A percentile compares a stretch with the other conserved stretches of the same genome.
phyloP scores from a whole-genome alignment of 2,113 vertebrate species.

The Monopterus albus region DNA sequence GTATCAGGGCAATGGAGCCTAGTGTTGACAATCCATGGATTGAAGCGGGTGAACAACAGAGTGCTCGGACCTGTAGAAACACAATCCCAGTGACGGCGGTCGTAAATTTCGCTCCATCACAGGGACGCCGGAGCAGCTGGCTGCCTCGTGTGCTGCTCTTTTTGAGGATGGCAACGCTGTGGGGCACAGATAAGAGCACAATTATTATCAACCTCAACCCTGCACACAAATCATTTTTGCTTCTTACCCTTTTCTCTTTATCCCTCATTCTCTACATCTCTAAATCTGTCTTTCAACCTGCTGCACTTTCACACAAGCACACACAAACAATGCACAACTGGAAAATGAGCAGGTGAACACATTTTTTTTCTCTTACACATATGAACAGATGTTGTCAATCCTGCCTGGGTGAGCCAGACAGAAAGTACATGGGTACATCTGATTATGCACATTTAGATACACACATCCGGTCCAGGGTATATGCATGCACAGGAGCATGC shows the following conservation, averaged over 20 bases:
- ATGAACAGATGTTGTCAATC: constrained; percentile 27
- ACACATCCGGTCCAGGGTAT: not conserved
- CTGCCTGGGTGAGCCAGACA: not conserved
- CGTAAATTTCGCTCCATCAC: constrained; percentile 51
- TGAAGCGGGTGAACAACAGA: constrained; percentile 39
- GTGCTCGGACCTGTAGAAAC: constrained; percentile 52
- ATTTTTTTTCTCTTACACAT: not conserved
- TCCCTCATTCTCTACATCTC: not conserved
- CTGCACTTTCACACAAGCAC: constrained; percentile 2
- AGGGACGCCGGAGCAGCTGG: constrained; percentile 11
- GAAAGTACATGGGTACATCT: too few relatives aligned
- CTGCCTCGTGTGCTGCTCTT: constrained; percentile 1
- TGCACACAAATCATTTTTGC: constrained; percentile 20
- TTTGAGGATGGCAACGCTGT: not conserved
- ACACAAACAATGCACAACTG: not conserved
- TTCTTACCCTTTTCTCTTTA: not conserved
- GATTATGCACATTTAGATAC: too few relatives aligned
- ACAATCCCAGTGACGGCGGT: constrained; percentile 43
- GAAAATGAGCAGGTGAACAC: not conserved
- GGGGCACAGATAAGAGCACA: constrained; percentile 15
- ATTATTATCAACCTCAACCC: constrained; percentile 34
- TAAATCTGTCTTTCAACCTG: constrained; percentile 5
- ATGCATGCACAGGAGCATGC: not conserved
- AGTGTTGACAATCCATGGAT: constrained; percentile 19
- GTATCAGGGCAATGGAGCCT: not conserved